Evolutionary conservation across 2,113 vertebrate genomes (phyloP).

Genomic region (Alethe diademata): DNA sequence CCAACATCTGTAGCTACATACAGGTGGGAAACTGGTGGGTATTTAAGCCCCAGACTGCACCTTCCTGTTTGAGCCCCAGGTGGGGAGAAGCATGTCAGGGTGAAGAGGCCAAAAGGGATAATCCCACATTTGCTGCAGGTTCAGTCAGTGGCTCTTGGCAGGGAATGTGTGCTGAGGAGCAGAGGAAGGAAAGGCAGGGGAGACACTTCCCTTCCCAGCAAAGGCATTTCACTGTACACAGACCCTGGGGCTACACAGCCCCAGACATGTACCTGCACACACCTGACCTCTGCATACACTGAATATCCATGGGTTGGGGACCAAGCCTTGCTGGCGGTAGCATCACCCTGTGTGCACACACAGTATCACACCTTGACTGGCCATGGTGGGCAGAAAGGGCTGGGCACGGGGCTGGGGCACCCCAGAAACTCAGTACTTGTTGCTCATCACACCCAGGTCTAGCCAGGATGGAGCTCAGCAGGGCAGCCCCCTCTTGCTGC

Average conservation of each 20-base stretch:
- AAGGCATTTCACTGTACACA: background rate
- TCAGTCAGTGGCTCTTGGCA: background rate
- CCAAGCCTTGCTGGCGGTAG: background rate
- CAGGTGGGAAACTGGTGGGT: background rate
- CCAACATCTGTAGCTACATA: rapidly evolving
- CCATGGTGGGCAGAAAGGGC: background rate
- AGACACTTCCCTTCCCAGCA: background rate
- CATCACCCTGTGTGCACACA: background rate
- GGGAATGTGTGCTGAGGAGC: rapidly evolving
- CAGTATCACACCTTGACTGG: rapidly evolving
- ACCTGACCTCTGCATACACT: background rate
- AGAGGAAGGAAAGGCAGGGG: background rate
- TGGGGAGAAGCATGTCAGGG: rapidly evolving
- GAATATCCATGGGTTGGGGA: rapidly evolving
- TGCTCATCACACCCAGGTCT: background rate
- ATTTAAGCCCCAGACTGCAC: background rate
- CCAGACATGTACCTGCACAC: background rate
- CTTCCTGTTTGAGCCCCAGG: background rate
- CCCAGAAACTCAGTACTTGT: background rate
- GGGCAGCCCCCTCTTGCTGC: background rate
- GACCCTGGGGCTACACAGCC: background rate
- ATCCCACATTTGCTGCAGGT: rapidly evolving
- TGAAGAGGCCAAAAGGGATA: background rate
- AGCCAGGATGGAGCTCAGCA: background rate
- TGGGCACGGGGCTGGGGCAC: background rate